phyloP scores from a whole-genome alignment of 2,888 invertebrate genomes.

The Phytoseiulus persimilis region DNA sequence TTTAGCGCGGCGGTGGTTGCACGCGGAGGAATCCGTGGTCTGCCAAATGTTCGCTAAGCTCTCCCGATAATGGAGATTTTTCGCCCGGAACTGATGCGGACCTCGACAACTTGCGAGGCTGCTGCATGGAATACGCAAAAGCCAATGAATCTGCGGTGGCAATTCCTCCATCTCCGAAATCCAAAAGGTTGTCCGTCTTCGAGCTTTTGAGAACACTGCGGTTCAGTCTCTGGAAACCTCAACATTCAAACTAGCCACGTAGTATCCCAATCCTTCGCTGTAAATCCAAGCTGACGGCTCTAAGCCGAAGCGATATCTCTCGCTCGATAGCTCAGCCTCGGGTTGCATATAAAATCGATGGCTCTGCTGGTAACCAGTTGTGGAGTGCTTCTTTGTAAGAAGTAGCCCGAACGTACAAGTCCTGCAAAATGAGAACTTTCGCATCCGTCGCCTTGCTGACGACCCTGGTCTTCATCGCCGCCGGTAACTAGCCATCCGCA shows the following conservation, averaged over 20 bases:
- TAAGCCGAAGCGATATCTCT: not conserved
- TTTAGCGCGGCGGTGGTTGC: too few species aligned
- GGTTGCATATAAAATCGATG: not conserved
- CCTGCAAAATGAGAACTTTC: not conserved
- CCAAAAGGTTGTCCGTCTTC: not conserved
- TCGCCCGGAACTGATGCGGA: too few species aligned
- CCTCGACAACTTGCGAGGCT: too few species aligned
- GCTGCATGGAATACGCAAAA: too few species aligned
- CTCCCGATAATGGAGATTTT: too few species aligned
- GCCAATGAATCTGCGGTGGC: not conserved
- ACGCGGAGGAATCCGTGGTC: too few species aligned
- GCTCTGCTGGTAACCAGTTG: not conserved
- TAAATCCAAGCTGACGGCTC: not conserved
- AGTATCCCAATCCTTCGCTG: not conserved
- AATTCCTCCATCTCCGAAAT: not conserved
- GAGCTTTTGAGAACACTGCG: not conserved
- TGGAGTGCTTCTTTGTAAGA: not conserved
- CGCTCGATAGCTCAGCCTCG: not conserved
- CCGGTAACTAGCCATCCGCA: not conserved
- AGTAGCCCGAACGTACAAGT: not conserved
- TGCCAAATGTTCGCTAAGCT: too few species aligned
- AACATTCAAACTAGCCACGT: not conserved
- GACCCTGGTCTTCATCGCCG: not conserved
- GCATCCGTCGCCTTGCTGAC: not conserved
- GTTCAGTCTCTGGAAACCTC: not conserved